phyloP scores from a whole-genome alignment of 1,140 invertebrate species.

The Nasonia giraulti region DNA sequence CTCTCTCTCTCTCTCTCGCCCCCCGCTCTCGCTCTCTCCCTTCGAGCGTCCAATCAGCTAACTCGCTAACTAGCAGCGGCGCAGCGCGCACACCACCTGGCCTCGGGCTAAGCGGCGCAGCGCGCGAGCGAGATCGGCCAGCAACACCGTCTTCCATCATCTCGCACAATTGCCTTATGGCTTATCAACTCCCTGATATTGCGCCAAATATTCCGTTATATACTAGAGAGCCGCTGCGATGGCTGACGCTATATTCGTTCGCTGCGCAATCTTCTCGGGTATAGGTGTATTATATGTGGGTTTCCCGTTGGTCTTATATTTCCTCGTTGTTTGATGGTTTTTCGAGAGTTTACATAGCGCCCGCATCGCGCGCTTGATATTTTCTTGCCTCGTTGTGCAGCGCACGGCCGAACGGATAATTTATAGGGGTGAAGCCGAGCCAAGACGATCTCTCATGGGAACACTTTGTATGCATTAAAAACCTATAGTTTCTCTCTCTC shows the following conservation, averaged over 20 bases:
- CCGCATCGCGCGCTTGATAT: not conserved
- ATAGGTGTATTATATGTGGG: no score
- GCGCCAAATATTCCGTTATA: slow-evolving; percentile 10
- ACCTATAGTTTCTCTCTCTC: not conserved
- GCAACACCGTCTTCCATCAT: slow-evolving; percentile 15
- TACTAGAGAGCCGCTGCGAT: no score
- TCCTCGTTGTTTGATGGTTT: not conserved
- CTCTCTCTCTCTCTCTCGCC: slow-evolving; percentile 53
- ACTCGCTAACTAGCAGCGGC: slow-evolving; percentile 62
- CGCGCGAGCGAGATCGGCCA: not conserved
- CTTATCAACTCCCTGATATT: slow-evolving; percentile 48
- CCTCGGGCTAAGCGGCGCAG: not conserved
- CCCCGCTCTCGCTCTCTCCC: slow-evolving; percentile 59
- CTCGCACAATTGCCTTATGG: slow-evolving; percentile 43
- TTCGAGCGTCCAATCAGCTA: slow-evolving; percentile 67
- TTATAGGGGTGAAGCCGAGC: not conserved
- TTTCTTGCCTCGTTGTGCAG: not conserved
- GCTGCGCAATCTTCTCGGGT: no score
- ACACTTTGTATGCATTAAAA: slow-evolving; percentile 34
- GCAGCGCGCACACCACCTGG: slow-evolving; percentile 19
- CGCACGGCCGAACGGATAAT: not conserved
- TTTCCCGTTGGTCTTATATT: not conserved
- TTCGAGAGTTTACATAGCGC: no score
- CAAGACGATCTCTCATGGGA: slow-evolving; percentile 19
- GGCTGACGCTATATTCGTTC: no score